phyloP scores from a whole-genome alignment of 2,113 vertebrate genomes.

The Psephotus haematonotus region DNA sequence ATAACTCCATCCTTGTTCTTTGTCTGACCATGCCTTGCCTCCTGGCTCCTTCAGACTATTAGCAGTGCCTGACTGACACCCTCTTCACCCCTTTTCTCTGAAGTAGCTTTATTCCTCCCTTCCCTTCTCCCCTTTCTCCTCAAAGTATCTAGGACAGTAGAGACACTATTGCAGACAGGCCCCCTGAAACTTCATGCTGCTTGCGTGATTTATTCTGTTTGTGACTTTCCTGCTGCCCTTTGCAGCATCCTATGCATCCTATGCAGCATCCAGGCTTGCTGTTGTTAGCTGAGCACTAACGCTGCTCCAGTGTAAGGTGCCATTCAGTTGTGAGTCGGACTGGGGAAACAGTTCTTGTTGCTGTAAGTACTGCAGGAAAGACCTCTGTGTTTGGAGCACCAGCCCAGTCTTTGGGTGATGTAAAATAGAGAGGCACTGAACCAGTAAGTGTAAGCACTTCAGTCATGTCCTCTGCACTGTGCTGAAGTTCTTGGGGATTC shows the following conservation, averaged over 20 bases:
- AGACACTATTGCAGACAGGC: neutral
- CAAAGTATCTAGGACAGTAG: neutral
- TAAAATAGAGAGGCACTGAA: neutral
- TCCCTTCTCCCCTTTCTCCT: neutral
- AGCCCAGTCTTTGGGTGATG: neutral
- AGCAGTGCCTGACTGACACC: neutral
- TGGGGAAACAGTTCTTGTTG: neutral
- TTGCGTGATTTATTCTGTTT: neutral
- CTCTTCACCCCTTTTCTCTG: fast-evolving
- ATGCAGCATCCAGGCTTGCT: neutral
- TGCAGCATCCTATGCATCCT: neutral
- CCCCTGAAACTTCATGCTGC: neutral
- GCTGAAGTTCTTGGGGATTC: neutral
- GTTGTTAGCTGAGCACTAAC: neutral
- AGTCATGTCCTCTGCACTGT: neutral
- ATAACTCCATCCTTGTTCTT: neutral
- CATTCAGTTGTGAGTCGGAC: neutral
- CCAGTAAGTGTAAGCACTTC: neutral
- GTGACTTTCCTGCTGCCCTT: neutral
- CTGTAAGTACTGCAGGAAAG: neutral
- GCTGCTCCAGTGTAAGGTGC: neutral
- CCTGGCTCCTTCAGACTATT: neutral
- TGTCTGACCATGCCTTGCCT: fast-evolving
- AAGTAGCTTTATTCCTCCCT: neutral
- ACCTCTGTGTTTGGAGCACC: neutral